phyloP scores from a whole-genome alignment of 37 sponge, comb jelly and placozoan genomes.

The Bolinopsis microptera region DNA sequence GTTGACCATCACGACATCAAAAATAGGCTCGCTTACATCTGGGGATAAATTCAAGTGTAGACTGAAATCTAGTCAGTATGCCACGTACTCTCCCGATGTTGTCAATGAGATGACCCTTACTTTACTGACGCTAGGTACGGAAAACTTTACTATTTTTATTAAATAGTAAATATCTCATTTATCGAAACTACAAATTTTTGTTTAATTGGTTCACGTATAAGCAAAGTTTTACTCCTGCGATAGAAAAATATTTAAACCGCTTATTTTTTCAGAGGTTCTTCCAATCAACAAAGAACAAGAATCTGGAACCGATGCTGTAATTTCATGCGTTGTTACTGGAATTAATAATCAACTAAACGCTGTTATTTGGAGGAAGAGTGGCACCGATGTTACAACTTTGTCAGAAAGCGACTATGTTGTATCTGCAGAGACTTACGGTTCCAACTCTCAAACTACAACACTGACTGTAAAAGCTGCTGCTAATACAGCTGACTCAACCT shows the following conservation, averaged over 20 bases:
- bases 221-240: too few relatives aligned
- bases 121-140: not conserved
- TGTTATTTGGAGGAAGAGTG: not conserved
- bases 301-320: not conserved
- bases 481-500: not conserved
- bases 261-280: not conserved
- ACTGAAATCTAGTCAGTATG: not conserved
- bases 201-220: too few relatives aligned
- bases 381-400: not conserved
- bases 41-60: not conserved
- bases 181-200: too few relatives aligned
- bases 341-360: not conserved
- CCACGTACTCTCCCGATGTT: slow-evolving; percentile 10
- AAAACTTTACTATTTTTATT: too few relatives aligned
- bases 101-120: not conserved
- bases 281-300: not conserved
- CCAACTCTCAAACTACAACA: slow-evolving; percentile 1
- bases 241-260: too few relatives aligned
- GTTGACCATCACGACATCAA: not conserved
- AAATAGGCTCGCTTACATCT: not conserved
- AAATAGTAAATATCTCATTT: too few relatives aligned
- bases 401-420: not conserved
- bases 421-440: not conserved
- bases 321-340: not conserved
- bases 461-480: not conserved